Percentiles rank a stretch among this genome's conserved stretches.
phyloP scores from a whole-genome alignment of 2,113 vertebrate genomes.

The Microtus pennsylvanicus region DNA sequence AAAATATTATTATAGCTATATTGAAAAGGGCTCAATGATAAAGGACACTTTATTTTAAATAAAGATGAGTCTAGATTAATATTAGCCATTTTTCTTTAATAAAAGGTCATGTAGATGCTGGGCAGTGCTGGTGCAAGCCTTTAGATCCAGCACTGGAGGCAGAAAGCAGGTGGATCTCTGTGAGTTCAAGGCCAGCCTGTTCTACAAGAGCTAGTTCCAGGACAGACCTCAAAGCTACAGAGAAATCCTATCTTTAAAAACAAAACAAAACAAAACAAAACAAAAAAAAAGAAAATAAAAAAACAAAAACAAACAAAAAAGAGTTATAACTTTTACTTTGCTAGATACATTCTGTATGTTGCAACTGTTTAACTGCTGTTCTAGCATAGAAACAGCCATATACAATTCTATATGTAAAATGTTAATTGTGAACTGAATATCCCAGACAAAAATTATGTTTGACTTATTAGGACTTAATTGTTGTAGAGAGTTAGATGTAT shows the following conservation, averaged over 20 bases:
- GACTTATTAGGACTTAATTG: not conserved
- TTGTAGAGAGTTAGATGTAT: not conserved
- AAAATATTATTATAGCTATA: conserved; percentile 27
- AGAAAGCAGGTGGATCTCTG: no score
- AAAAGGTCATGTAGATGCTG: not conserved
- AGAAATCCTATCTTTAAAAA: no score
- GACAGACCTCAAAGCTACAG: no score
- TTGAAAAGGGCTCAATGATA: not conserved
- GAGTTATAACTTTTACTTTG: not conserved
- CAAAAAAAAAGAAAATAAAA: no score
- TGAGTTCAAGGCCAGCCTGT: no score
- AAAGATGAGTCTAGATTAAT: conserved; percentile 3
- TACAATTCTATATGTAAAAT: not conserved
- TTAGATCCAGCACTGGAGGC: no score
- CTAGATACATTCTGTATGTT: not conserved
- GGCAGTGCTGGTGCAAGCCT: no score
- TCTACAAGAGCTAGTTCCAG: no score
- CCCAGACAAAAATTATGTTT: not conserved
- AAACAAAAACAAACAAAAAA: no score
- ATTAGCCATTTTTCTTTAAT: not conserved
- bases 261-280: no score
- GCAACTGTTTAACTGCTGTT: not conserved
- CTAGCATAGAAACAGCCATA: not conserved
- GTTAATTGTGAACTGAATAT: not conserved
- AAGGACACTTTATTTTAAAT: not conserved